Conservation (phyloP, 2,888 invertebrate genomes). For the Agonopterix subpropinquella region DNA sequence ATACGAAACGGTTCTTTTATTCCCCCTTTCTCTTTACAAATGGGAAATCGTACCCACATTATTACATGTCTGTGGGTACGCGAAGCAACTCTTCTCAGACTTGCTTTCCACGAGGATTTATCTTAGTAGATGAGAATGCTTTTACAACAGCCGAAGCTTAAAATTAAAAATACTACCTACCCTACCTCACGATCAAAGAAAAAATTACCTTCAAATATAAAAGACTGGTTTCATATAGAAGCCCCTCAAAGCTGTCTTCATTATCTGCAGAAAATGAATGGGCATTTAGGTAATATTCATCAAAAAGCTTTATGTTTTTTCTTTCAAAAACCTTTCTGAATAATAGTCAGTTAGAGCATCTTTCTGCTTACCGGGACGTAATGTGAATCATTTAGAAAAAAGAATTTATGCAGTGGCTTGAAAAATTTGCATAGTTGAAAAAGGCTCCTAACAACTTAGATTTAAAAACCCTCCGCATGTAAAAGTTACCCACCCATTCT, state of each 20-base stretch:
- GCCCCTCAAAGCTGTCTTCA: not conserved
- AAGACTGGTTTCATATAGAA: not conserved
- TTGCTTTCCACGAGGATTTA: constrained; percentile 17
- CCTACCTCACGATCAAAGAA: not conserved
- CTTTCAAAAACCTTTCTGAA: no score
- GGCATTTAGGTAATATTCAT: no score
- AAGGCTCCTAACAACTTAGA: no score
- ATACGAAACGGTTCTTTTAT: constrained; percentile 34
- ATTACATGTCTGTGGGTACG: constrained; percentile 27
- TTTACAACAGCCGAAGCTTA: constrained; percentile 10
- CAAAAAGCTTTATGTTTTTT: no score
- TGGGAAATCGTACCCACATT: constrained; percentile 46
- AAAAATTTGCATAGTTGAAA: no score
- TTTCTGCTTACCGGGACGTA: no score
- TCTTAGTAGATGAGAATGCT: constrained; percentile 13
- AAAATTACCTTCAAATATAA: not conserved
- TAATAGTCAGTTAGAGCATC: no score
- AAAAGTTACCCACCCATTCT: no score
- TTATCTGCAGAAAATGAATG: not conserved
- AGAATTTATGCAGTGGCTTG: no score
- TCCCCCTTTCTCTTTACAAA: constrained; percentile 43
- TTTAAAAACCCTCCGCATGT: no score
- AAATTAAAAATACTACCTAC: constrained; percentile 15
- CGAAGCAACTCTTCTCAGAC: constrained; percentile 13
- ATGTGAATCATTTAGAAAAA: no score